Evolutionary conservation across 2,113 vertebrate genomes (phyloP).

Genomic region (Climacteris rufus): DNA sequence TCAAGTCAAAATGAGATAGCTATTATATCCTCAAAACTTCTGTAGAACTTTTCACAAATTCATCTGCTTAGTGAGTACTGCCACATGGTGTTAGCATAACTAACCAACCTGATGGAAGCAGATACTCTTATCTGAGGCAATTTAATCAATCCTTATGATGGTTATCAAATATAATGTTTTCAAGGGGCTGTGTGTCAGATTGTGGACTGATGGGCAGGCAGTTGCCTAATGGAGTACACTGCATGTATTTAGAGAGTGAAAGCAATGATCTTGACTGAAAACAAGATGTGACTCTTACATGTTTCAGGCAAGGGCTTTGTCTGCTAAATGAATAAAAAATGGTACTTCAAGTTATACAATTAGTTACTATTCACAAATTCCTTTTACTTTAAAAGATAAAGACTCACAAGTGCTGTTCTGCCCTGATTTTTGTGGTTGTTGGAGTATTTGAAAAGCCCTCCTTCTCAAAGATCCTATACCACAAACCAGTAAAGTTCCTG

Average conservation of each 20-base stretch:
- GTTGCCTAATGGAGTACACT: background rate
- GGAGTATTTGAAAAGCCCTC: background rate
- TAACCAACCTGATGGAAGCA: background rate
- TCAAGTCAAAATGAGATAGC: background rate
- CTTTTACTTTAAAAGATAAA: background rate
- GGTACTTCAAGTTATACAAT: background rate
- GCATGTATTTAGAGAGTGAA: background rate
- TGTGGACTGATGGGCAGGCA: background rate
- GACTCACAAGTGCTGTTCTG: background rate
- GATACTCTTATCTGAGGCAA: background rate
- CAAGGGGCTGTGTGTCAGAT: background rate
- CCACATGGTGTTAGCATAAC: background rate
- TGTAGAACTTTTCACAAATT: background rate
- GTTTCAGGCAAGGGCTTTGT: background rate
- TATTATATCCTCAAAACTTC: background rate
- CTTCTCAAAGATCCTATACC: background rate
- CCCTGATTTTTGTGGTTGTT: background rate
- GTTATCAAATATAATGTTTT: conserved; percentile 47
- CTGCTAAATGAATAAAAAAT: background rate
- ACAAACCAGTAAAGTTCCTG: background rate
- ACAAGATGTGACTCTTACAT: background rate
- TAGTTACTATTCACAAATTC: background rate
- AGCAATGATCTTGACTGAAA: background rate
- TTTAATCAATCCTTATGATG: conserved; percentile 36
- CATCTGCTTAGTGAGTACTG: background rate